These are phyloP conservation scores for Allolobophora icterica DNA, from an alignment of 2,888 invertebrate genomes.

Conservation along the genomic window DNA sequence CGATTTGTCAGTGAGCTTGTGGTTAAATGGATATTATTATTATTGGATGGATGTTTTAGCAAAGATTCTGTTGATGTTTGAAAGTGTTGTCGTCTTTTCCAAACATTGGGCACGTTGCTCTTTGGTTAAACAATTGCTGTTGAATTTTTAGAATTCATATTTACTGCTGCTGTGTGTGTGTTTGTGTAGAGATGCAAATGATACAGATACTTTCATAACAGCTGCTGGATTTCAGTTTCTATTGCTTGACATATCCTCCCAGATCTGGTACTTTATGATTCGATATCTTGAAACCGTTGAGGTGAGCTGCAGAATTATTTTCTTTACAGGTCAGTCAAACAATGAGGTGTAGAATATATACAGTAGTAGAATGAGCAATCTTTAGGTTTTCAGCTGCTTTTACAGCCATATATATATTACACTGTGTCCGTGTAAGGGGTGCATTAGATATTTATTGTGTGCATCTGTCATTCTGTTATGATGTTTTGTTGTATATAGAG, in stretches of 20 bases:
- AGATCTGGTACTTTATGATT: constrained; percentile 95
- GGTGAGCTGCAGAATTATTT: constrained; percentile 58
- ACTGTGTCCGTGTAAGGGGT: neutral
- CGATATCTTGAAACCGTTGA: constrained; percentile 93
- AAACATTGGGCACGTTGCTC: too few species aligned
- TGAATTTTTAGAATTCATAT: neutral
- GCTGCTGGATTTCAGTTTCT: constrained; percentile 94
- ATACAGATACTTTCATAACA: constrained; percentile 75
- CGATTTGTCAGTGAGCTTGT: too few species aligned
- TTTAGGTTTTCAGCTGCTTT: neutral
- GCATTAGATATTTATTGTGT: constrained; percentile 4
- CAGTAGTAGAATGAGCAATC: neutral
- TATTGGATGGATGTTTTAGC: too few species aligned
- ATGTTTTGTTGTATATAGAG: neutral
- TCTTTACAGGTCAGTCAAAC: neutral
- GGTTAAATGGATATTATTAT: too few species aligned
- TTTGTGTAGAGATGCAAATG: constrained; percentile 65
- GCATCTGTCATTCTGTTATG: neutral
- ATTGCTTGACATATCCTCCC: constrained; percentile 87
- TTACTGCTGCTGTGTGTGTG: neutral
- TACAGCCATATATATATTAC: neutral
- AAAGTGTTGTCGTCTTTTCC: too few species aligned
- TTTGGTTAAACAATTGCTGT: too few species aligned
- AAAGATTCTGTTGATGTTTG: too few species aligned
- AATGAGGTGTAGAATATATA: too few species aligned